Evolutionary conservation across 1,140 invertebrate species (phyloP), one percentile per base, ranked within the genome.

Genomic region (Bombus breviceps): DNA sequence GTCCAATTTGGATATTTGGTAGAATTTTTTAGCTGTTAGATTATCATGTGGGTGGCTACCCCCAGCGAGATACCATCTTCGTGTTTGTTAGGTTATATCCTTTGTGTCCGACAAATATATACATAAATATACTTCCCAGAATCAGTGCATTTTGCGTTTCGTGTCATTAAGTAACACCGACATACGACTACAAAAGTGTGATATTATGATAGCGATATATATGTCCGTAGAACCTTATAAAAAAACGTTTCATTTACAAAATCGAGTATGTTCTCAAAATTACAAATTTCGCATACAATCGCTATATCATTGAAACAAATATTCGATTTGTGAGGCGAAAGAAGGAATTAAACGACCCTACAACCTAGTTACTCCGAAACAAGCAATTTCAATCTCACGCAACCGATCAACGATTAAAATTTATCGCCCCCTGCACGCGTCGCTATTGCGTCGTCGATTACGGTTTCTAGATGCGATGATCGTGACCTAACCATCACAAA

Each of bases 381-480:
- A n/a, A 41, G 37, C 37, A 47, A 73, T 43, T 73, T 32, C 72
- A 32, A 74, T 74, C 28, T 74, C 72, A 32, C 72, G 41, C 41
- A 32, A 47, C 13, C n/a, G 41, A 47, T 25, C 43, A 32, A 74
- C 41, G 41, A 74, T 47, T 47, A 32, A 74, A 74, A 74, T 74
- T 74, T 37, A 43, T 32, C 72, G n/a, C 43, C 8, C 39, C 39
- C 25, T 41, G 39, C 13, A 41, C 3, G 41, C 39, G n/a, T 73
- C n/a, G 39, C 15, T 39, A 32, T 43, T 32, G n/a, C 41, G n/a
- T 32, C 6, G n/a, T 10, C 71, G 41, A 73, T 73, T 73, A 43
- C 13, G 15, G 2, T 9, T 10, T 2, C 71, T n/a, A 15, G 71
- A 53, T 18, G 9, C 43, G 73, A 34, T 74, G 22, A 74, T 74